Percentiles rank a stretch among this genome's conserved stretches.
These are phyloP conservation scores for Oryzias curvinotus DNA, from an alignment of 2,113 vertebrate genomes.

Conservation along the genomic window DNA sequence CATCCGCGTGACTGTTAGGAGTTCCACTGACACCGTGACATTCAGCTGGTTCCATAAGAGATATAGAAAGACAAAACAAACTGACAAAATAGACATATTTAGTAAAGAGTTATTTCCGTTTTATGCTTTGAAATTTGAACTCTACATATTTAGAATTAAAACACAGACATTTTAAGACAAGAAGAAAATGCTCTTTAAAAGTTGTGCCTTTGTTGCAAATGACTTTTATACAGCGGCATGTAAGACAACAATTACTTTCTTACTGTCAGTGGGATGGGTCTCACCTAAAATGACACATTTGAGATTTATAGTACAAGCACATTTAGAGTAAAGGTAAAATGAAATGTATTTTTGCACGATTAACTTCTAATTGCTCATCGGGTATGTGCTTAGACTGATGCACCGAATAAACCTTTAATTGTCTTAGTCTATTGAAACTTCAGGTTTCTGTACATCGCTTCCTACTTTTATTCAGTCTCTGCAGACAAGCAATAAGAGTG, in stretches of 20 bases:
- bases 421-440: conserved; percentile 26
- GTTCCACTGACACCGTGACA: background rate
- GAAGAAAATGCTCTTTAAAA: conserved; percentile 81
- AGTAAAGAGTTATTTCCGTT: conserved; percentile 70
- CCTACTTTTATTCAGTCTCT: conserved; percentile 12
- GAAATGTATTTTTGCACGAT: conserved; percentile 18
- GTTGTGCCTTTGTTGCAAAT: conserved; percentile 83
- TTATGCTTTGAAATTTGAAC: conserved; percentile 69
- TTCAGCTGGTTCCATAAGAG: conserved; percentile 1
- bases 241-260: conserved; percentile 67
- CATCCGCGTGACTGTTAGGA: conserved; percentile 9
- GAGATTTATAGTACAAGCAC: conserved; percentile 45
- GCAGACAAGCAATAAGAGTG: conserved; percentile 24
- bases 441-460: conserved; percentile 46
- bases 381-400: conserved; percentile 14
- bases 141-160: conserved; percentile 89
- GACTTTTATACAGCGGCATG: conserved; percentile 86
- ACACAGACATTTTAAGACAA: conserved; percentile 83
- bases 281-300: conserved; percentile 40
- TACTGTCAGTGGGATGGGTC: conserved; percentile 50
- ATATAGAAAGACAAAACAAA: conserved; percentile 26
- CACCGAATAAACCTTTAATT: conserved; percentile 21
- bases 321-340: conserved; percentile 32
- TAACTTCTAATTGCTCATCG: conserved; percentile 15
- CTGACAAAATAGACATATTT: conserved; percentile 53